phyloP scores from a whole-genome alignment of 2,797 vertebrate species.

The Parauchenoglanis ngamensis region DNA sequence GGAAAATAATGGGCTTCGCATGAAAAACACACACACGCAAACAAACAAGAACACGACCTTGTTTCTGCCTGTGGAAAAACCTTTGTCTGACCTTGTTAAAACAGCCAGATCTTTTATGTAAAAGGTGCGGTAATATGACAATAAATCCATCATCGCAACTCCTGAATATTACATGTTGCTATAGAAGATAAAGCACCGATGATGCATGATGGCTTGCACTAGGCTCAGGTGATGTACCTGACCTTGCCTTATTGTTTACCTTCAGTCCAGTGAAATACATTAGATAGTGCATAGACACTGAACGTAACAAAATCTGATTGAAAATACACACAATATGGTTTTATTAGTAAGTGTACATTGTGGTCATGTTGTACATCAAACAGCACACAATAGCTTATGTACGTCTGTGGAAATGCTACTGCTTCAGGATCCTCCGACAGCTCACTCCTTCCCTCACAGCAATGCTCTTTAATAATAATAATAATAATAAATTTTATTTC shows the following conservation, averaged over 20 bases:
- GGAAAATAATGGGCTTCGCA: background rate
- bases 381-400: background rate
- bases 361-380: background rate
- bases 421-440: slow-evolving; percentile 85
- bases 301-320: background rate
- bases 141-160: background rate
- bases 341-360: background rate
- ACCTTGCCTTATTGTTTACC: background rate
- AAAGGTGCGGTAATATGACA: background rate
- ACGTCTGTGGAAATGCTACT: slow-evolving; percentile 82
- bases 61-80: background rate
- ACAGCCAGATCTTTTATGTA: background rate
- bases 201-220: background rate
- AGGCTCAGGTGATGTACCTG: background rate
- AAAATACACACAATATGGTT: background rate
- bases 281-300: background rate
- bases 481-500: no score
- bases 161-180: background rate
- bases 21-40: background rate
- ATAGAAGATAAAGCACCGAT: background rate
- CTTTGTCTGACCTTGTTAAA: background rate
- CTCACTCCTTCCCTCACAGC: slow-evolving; percentile 73
- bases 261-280: background rate
- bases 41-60: background rate
- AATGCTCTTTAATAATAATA: slow-evolving; percentile 88